A percentile compares a stretch with the other conserved stretches of the same genome.
These are phyloP conservation scores for Epinephelus fuscoguttatus DNA, from an alignment of 2,113 vertebrate genomes.

Conservation along the genomic window DNA sequence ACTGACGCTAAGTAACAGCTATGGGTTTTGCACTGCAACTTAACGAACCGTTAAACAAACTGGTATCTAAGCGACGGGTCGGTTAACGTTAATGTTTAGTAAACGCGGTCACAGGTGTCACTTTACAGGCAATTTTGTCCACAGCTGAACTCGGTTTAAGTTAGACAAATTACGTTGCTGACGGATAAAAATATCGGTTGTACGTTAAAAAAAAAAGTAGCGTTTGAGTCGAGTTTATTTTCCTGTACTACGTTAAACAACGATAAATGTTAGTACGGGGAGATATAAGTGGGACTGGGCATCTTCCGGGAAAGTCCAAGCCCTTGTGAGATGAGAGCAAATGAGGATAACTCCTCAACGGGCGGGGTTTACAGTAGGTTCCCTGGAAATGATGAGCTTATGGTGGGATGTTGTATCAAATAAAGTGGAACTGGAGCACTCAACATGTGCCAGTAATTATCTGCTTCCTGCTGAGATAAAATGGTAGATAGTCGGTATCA, in stretches of 20 bases:
- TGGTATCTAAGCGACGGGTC: constrained; percentile 3
- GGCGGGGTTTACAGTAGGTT: constrained; percentile 62
- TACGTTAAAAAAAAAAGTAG: neutral
- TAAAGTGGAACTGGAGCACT: neutral
- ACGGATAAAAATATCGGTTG: constrained; percentile 3
- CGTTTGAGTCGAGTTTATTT: neutral
- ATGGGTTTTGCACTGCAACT: neutral
- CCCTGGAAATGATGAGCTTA: constrained; percentile 35
- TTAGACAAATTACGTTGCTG: constrained; percentile 1
- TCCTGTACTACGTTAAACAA: neutral
- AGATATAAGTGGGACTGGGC: constrained; percentile 18
- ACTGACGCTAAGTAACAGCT: neutral
- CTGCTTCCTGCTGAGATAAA: neutral
- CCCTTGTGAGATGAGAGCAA: constrained; percentile 50
- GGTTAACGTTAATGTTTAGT: constrained; percentile 1
- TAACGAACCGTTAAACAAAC: neutral
- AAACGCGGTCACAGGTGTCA: constrained; percentile 43
- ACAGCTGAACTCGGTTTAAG: neutral
- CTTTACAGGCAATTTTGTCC: constrained; percentile 13
- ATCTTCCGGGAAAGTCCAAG: constrained; percentile 74
- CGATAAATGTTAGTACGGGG: neutral
- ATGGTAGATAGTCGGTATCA: neutral
- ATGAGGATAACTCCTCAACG: constrained; percentile 51
- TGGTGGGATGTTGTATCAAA: neutral
- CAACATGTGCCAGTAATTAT: neutral